Conservation (phyloP, 2,888 invertebrate species). For the Agrochola lychnidis region DNA sequence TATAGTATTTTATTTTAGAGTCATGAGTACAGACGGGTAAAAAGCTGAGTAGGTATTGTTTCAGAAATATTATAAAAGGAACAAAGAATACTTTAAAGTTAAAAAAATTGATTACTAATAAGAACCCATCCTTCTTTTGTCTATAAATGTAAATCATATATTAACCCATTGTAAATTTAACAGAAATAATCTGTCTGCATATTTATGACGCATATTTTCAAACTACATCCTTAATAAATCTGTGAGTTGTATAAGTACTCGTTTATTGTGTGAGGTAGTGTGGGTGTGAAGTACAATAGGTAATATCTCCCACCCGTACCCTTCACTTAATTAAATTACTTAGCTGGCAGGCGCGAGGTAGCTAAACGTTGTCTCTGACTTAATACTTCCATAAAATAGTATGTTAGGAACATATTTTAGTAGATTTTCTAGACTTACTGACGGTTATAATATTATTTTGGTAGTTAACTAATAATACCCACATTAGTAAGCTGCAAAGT, state of each 20-base stretch:
- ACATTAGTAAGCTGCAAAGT: too few relatives aligned
- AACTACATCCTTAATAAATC: conserved; percentile 58
- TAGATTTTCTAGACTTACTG: conserved; percentile 2
- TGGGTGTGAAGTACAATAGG: conserved; percentile 54
- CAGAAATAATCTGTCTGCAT: conserved; percentile 25
- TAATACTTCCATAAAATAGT: conserved; percentile 61
- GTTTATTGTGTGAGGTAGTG: conserved; percentile 17
- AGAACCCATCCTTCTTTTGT: conserved; percentile 23
- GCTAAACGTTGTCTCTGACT: conserved; percentile 56
- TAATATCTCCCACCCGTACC: conserved; percentile 56
- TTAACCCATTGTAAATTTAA: conserved; percentile 32
- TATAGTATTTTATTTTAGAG: conserved; percentile 1
- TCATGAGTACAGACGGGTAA: conserved; percentile 8
- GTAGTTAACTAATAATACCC: neutral
- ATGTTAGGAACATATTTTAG: conserved; percentile 33
- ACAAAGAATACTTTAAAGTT: neutral
- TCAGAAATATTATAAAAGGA: neutral
- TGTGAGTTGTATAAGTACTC: conserved; percentile 21
- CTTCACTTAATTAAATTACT: conserved; percentile 66
- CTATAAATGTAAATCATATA: conserved; percentile 21
- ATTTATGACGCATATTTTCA: conserved; percentile 43
- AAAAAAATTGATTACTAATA: conserved; percentile 3
- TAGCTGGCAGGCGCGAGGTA: conserved; percentile 53
- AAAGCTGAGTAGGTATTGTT: conserved; percentile 9
- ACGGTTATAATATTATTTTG: neutral